phyloP scores from a whole-genome alignment of 1,140 invertebrate species.

The Anadara kagoshimensis region DNA sequence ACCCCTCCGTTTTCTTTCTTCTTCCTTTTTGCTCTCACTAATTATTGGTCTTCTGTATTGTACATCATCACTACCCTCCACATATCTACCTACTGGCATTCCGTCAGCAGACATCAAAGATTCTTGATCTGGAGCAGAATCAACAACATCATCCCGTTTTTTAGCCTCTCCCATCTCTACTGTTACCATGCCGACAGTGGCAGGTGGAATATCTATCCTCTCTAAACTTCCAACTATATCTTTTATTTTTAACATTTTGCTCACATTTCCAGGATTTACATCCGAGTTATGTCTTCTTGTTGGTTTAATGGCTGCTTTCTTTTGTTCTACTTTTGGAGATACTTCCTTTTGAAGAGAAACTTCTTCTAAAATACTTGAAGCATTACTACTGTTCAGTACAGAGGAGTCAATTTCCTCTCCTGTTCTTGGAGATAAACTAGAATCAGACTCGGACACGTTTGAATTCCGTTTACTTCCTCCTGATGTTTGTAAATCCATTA shows the following conservation, averaged over 20 bases:
- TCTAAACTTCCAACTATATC: conserved; percentile 29
- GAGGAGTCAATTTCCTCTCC: conserved; percentile 54
- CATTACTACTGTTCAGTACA: conserved; percentile 27
- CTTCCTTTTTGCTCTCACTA: conserved; percentile 56
- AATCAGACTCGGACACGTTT: conserved; percentile 25
- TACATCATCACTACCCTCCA: conserved; percentile 61
- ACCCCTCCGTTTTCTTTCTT: conserved; percentile 55
- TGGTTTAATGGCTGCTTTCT: conserved; percentile 43
- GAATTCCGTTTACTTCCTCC: no score
- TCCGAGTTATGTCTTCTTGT: conserved; percentile 64
- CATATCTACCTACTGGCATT: conserved; percentile 52
- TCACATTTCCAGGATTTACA: conserved; percentile 65
- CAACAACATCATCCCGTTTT: conserved; percentile 7
- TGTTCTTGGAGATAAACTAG: conserved; percentile 21
- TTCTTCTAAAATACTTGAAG: neutral
- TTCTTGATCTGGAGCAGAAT: conserved; percentile 1
- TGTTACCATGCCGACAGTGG: neutral
- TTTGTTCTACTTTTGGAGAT: no score
- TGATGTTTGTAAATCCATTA: conserved; percentile 67
- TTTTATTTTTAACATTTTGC: conserved; percentile 55
- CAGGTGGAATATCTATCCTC: neutral
- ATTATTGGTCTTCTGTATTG: conserved; percentile 37
- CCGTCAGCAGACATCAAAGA: conserved; percentile 4
- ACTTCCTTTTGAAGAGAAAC: conserved; percentile 36
- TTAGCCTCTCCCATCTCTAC: neutral